Evolutionary conservation across 2,888 invertebrate species (phyloP).

Genomic region (Cantharis flavilabris): DNA sequence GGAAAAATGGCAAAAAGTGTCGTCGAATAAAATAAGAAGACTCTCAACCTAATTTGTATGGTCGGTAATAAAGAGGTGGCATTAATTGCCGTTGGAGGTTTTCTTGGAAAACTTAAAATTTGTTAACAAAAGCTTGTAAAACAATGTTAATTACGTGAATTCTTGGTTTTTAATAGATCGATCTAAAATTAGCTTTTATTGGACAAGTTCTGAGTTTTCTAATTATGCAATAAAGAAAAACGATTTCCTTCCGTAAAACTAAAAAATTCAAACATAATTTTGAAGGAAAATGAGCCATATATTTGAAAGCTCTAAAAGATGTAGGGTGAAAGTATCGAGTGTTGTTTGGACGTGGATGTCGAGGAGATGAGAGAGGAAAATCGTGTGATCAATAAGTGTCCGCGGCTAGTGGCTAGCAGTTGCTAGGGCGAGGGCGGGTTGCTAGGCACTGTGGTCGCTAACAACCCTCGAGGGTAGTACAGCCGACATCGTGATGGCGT

Average conservation of each 20-base stretch:
- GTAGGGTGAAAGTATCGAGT: slow-evolving; percentile 44
- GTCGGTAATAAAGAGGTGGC: not conserved
- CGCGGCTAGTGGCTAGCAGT: slow-evolving; percentile 60
- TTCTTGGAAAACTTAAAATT: not conserved
- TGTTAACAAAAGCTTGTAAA: not conserved
- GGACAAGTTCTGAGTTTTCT: not conserved
- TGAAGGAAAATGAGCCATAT: not conserved
- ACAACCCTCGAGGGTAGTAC: slow-evolving; percentile 58
- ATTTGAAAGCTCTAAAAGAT: slow-evolving; percentile 20
- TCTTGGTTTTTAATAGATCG: not conserved
- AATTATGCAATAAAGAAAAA: not conserved
- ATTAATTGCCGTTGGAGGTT: not conserved
- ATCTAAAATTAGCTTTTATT: not conserved
- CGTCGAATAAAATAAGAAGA: not conserved
- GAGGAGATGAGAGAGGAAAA: slow-evolving; percentile 37
- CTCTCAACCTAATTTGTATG: not conserved
- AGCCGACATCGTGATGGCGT: slow-evolving; percentile 54
- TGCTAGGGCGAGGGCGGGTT: slow-evolving; percentile 60
- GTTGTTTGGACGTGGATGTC: slow-evolving; percentile 37
- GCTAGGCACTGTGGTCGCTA: slow-evolving; percentile 60
- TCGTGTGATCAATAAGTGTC: slow-evolving; percentile 58
- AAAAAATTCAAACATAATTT: not conserved
- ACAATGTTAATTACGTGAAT: not conserved
- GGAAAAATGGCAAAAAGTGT: not conserved
- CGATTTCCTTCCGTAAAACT: not conserved